Evolutionary conservation across 2,113 vertebrate species (phyloP).

Genomic region (Notarius lentiginosus): DNA sequence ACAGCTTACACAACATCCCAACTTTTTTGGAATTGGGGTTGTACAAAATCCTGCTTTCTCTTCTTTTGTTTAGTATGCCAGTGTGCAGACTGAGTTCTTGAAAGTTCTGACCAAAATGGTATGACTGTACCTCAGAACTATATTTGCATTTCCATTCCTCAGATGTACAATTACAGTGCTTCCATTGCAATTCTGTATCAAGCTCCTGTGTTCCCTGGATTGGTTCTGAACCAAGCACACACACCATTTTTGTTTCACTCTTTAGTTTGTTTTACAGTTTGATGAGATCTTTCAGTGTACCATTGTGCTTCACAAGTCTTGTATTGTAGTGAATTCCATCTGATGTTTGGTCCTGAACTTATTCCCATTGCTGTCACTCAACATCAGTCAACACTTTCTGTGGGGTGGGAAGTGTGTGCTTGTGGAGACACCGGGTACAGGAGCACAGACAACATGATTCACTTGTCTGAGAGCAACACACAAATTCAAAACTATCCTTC

Average conservation of each 20-base stretch:
- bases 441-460: constrained; percentile 36
- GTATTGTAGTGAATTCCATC: no score
- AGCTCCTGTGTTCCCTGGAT: constrained; percentile 12
- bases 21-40: no score
- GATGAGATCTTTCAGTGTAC: no score
- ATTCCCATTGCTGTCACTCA: background rate
- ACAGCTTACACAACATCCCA: no score
- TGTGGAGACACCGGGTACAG: constrained; percentile 16
- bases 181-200: background rate
- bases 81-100: no score
- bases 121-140: constrained; percentile 8
- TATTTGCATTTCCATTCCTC: constrained; percentile 29
- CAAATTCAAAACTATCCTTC: constrained; percentile 40
- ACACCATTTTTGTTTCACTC: constrained; percentile 9
- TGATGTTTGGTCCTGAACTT: no score
- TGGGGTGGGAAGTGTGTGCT: background rate
- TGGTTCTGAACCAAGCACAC: constrained; percentile 19
- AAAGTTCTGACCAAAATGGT: no score
- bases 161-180: constrained; percentile 24
- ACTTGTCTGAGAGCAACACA: constrained; percentile 35
- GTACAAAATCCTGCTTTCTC: no score
- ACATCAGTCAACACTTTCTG: background rate
- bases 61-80: no score
- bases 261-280: background rate
- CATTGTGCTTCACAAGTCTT: no score